Base-by-base conservation (phyloP, 1,140 invertebrate genomes). In the Drosophila nannoptera region DNA sequence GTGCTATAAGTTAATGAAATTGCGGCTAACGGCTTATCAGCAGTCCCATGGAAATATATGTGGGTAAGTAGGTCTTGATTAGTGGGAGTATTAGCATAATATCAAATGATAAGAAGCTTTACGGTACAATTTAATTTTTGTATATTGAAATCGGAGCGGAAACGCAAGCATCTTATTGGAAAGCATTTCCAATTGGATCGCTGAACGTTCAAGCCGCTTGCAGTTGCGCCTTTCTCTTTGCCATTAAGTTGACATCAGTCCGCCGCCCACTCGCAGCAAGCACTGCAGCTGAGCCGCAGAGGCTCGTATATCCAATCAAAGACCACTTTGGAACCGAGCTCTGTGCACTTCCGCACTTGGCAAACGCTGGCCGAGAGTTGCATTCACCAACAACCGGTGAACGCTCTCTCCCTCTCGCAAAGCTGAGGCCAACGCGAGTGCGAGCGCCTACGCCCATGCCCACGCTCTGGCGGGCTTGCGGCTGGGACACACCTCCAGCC, bases 401-500 rank as follows among this genome's bases (percentile, higher is more conserved):
- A 14, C 35, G 49, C 22, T 22, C 22, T 22, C 22, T 22, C 22
- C 22, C 22, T 22, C 22, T 22, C 22, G 22, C 22, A 2, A 22
- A 22, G 22, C 22, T 22, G 22, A 22, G 1, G 22, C 22, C 22
- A 22, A 22, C 22, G 22, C 22, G 22, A 22, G 22, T 22, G 22
- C 22, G 22, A 22, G 22, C 22, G 22, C 22, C 22, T 22, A 22
- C 22, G 22, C 22, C 22, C 22, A 22, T 22, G 52, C 62, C 63
- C 40, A 70, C 62, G 54, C 53, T 29, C 5, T 5, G 38, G 36
- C 35, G 52, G 35, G 35, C 38, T 60, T 52, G 64, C 43, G 75
- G 67, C 49, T 55, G 70, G 52, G 62, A 69, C 67, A 65, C 67
- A 69, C 67, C 67, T 65, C 61, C 53, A 42, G 42, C 31, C 12